Conservation (phyloP, 2,797 vertebrate genomes). For the Myotis daubentonii region DNA sequence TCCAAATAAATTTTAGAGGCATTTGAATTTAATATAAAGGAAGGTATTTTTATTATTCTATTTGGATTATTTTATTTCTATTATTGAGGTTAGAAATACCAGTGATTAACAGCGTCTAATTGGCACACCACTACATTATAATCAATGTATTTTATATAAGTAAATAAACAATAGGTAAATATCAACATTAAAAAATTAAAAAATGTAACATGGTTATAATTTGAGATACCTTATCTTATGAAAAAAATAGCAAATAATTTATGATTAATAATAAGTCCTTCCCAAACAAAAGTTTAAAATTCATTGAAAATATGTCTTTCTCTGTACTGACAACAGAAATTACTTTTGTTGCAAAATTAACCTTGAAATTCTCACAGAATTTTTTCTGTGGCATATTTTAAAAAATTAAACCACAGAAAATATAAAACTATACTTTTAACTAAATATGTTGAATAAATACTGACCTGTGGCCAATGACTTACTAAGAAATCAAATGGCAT, state of each 20-base stretch:
- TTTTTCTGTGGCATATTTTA: background rate
- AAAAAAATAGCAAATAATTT: background rate
- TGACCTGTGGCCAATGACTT: background rate
- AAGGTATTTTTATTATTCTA: background rate
- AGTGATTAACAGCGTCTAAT: background rate
- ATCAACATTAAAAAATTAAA: background rate
- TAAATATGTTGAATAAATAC: background rate
- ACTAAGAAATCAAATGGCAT: background rate
- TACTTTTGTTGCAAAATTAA: slow-evolving; percentile 1
- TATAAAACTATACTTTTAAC: background rate
- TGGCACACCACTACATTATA: background rate
- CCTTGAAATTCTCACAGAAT: background rate
- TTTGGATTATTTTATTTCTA: background rate
- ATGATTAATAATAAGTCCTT: background rate
- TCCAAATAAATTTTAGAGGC: background rate
- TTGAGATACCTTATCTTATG: background rate
- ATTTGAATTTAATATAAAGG: background rate
- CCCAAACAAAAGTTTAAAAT: slow-evolving; percentile 27
- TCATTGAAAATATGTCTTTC: background rate
- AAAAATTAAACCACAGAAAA: slow-evolving; percentile 33
- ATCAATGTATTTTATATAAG: background rate
- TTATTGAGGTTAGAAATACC: background rate
- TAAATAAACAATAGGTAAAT: background rate
- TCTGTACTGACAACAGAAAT: background rate
- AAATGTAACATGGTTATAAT: background rate